Evolutionary conservation across 1,140 invertebrate genomes (phyloP), one percentile per base, ranked within the genome.

Genomic region (Temnothorax longispinosus): DNA sequence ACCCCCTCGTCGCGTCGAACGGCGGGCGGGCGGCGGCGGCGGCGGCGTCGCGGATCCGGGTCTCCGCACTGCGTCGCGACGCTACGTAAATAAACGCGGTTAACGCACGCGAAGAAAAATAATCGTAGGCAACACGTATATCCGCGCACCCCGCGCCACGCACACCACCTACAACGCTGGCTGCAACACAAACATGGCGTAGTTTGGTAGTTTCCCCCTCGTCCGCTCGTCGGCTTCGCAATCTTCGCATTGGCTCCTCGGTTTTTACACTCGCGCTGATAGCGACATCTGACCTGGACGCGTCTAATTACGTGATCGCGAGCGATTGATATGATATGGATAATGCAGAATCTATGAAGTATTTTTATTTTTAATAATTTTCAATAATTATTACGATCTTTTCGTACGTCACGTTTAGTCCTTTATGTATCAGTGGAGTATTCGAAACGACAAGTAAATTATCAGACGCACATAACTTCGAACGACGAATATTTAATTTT

Each of bases 51-150:
- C 35, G 47, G 1, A 2, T 27, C 41, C 10, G 27, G 27, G 5
- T 47, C 10, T 4, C 11, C 3, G 18, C 27, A 44, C 8, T 67
- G 18, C 41, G 69, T 77, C 72, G 10, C 60, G 65, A 18, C 82
- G 77, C 52, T 87, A 75, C 60, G 58, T 91, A 89, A 88, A 86
- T 91, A 91, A 91, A 91, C 89, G 78, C 71, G 74, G 74, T 86
- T 88, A 74, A 77, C 56, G 86, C 27, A 85, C 78, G 41, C 41
- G 65, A 27, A 84, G 78, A 86, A 85, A 86, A 91, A 91, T 88
- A 85, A 89, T 77, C 41, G 60, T 18, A 69, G 11, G 85, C 58
- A 74, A 90, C 89, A 88, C 77, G 41, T 80, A 86, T 35, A 76
- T 62, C 60, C 80, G 62, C 56, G 72, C 56, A 60, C 58, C 58